Conservation (phyloP, 1,140 invertebrate genomes). For the Aphaenogaster ashmeadi region DNA sequence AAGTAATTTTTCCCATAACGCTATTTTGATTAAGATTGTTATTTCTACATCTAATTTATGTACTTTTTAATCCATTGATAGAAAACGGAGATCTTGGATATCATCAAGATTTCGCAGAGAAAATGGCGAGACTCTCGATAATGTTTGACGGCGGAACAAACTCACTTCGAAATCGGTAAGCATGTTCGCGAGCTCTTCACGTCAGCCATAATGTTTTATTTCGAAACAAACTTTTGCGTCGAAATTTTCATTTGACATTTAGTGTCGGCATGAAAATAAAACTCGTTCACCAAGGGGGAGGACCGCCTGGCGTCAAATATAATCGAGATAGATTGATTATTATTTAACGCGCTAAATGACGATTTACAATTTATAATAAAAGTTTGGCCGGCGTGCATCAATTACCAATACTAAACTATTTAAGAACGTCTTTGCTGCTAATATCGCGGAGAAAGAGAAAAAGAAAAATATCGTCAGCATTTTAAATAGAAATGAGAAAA, state of each 20-base stretch:
- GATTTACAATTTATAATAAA: conserved; percentile 58
- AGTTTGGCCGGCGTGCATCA: background rate
- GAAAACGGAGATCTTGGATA: background rate
- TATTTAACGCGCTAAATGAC: conserved; percentile 51
- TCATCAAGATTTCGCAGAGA: background rate
- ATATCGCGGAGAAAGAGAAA: background rate
- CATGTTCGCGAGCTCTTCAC: conserved; percentile 57
- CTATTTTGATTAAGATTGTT: background rate
- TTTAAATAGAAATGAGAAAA: conserved; percentile 15
- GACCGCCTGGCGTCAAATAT: conserved; percentile 52
- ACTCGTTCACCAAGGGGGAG: conserved; percentile 54
- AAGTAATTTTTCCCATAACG: background rate
- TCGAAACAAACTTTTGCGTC: conserved; percentile 56
- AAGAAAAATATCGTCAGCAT: background rate
- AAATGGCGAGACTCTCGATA: conserved; percentile 12
- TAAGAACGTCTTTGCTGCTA: conserved; percentile 16
- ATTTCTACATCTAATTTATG: background rate
- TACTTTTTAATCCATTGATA: background rate
- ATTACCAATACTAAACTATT: conserved; percentile 8
- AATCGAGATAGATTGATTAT: conserved; percentile 61
- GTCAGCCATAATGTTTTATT: conserved; percentile 64
- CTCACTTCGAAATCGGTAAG: conserved; percentile 40
- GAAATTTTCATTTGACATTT: conserved; percentile 65
- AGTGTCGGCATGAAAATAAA: conserved; percentile 61
- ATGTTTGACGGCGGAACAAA: conserved; percentile 25